phyloP scores from a whole-genome alignment of 2,797 vertebrate genomes.

The Tapirus indicus region DNA sequence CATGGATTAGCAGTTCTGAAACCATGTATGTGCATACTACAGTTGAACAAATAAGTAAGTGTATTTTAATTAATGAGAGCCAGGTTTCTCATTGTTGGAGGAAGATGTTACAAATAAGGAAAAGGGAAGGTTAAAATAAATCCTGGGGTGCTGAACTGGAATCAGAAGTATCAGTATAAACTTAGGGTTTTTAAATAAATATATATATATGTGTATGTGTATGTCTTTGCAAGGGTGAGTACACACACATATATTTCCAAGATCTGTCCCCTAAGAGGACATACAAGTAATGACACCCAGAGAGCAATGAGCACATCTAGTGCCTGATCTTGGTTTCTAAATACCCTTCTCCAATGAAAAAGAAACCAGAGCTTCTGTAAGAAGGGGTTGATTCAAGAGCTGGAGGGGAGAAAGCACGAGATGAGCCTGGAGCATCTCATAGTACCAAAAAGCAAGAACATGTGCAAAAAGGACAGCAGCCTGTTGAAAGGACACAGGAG shows the following conservation, averaged over 20 bases:
- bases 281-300: not conserved
- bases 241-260: not conserved
- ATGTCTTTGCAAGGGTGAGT: not conserved
- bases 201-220: not conserved
- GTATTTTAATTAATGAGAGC: slow-evolving; percentile 15
- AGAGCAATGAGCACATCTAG: not conserved
- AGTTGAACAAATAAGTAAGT: not conserved
- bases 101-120: not conserved
- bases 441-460: not conserved
- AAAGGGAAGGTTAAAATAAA: not conserved
- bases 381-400: not conserved
- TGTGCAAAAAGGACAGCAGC: not conserved
- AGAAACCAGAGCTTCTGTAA: not conserved
- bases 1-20: not conserved
- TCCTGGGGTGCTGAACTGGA: not conserved
- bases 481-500: not conserved
- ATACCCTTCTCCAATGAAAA: not conserved
- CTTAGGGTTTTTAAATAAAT: not conserved
- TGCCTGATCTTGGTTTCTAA: not conserved
- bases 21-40: not conserved
- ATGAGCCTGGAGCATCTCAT: not conserved
- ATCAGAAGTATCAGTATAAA: not conserved
- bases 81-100: not conserved
- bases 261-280: not conserved
- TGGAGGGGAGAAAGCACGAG: not conserved